Evolutionary conservation across 1,140 invertebrate genomes (phyloP), one percentile per base, ranked within the genome.

Genomic region (Drosophila rufa): DNA sequence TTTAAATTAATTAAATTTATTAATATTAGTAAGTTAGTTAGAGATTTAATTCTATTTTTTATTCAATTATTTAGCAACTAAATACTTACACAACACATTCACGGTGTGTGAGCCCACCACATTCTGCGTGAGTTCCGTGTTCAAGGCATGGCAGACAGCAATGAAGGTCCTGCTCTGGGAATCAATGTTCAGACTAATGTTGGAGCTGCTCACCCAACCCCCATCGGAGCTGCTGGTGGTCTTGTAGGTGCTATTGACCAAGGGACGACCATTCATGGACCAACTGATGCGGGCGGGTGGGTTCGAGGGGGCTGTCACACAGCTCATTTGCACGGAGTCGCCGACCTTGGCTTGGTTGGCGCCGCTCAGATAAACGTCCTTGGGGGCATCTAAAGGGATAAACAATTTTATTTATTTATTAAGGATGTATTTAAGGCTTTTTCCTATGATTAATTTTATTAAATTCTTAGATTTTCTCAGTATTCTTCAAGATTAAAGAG

Each of bases 221-320:
- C 97, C 97, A 93, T 95, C 95, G n/a, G 94, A 93, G 14, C 95
- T 95, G 59, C 94, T 95, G 14, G 95, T 93, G 1, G 94, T 94
- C 82, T 94, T 95, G 27, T 94, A 94, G n/a, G 94, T 96, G 55
- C 94, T 95, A 75, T 96, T 95, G 75, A 94, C 94, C 51, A 96
- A 94, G 53, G 95, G 95, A 57, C 95, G 95, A 17, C 97, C 97
- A 56, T 95, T 95, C 15, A 97, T 95, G 60, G 96, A 95, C 97
- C 97, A 99, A 60, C 96, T 97, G 55, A 99, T 96, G 65, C 97
- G 96, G 1, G 98, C 97, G 1, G 96, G 94, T 1, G 98, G 98
- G 93, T 99, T 99, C 53, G 97, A 97, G 68, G 97, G 96, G 47
- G 97, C 96, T 0, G 98, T 97, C n/a, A 95, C 95, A 93, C 98